Percentiles rank a stretch among this genome's conserved stretches.
Conservation (phyloP, 1,140 invertebrate genomes). For the Agrypnia vestita region DNA sequence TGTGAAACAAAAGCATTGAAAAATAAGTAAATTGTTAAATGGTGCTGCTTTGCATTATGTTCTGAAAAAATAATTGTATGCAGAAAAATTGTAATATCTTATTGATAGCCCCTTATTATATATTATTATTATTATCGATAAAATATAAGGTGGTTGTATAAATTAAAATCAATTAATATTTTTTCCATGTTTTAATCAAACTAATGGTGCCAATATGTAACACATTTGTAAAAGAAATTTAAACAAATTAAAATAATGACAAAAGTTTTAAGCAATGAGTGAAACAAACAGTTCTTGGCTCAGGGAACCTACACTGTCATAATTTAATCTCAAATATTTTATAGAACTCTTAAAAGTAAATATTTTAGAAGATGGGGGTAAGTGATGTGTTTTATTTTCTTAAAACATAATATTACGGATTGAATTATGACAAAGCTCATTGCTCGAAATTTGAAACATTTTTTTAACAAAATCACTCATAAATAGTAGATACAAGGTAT, state of each 20-base stretch:
- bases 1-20: too few relatives aligned
- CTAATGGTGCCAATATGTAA: too few relatives aligned
- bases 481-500: slow-evolving; percentile 16
- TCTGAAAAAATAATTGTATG: too few relatives aligned
- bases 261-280: slow-evolving; percentile 34
- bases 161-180: too few relatives aligned
- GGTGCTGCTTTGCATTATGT: too few relatives aligned
- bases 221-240: slow-evolving; percentile 8
- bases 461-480: slow-evolving; percentile 7
- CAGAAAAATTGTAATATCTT: too few relatives aligned
- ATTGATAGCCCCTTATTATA: too few relatives aligned
- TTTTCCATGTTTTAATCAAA: too few relatives aligned
- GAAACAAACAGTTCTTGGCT: slow-evolving; percentile 18
- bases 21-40: too few relatives aligned
- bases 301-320: slow-evolving; percentile 35
- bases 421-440: slow-evolving; percentile 42
- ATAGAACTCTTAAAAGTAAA: neutral
- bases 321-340: slow-evolving; percentile 35
- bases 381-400: neutral
- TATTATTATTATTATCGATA: too few relatives aligned
- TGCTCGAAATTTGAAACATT: slow-evolving; percentile 14
- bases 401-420: slow-evolving; percentile 19
- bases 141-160: neutral
- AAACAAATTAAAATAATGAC: neutral
- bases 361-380: neutral